Conservation (phyloP, 2,888 invertebrate genomes). For the Drosophila fungiperda region DNA sequence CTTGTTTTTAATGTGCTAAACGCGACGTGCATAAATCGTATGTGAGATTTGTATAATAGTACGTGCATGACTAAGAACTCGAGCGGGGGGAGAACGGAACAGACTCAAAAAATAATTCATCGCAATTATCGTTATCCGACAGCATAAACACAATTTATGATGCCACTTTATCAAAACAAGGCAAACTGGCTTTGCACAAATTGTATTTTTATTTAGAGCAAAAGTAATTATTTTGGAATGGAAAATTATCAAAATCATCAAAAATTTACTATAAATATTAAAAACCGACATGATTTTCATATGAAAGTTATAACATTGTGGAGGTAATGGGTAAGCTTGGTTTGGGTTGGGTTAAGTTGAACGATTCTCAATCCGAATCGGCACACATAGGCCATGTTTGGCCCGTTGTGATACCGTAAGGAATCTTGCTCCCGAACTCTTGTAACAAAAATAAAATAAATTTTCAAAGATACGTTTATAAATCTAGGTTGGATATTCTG, state of each 20-base stretch:
- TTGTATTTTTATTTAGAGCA: background rate
- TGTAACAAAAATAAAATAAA: too few relatives aligned
- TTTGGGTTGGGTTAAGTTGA: too few relatives aligned
- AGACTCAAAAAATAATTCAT: constrained; percentile 34
- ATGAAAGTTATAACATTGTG: background rate
- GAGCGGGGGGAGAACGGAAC: constrained; percentile 4
- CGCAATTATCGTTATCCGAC: constrained; percentile 24
- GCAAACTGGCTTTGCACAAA: background rate
- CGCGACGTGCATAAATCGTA: constrained; percentile 75
- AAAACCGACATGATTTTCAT: background rate
- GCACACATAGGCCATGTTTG: too few relatives aligned
- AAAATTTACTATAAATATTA: background rate
- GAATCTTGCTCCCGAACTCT: too few relatives aligned
- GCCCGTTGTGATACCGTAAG: too few relatives aligned
- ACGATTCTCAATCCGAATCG: too few relatives aligned
- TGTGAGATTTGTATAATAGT: constrained; percentile 52
- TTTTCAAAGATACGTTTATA: too few relatives aligned
- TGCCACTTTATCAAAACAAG: constrained; percentile 1
- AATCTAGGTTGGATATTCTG: too few relatives aligned
- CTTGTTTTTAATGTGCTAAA: constrained; percentile 53
- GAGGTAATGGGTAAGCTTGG: too few relatives aligned
- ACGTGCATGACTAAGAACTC: constrained; percentile 58
- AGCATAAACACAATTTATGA: constrained; percentile 37
- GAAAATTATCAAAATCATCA: too few relatives aligned
- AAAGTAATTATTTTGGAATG: background rate